Percentiles rank a stretch among this genome's conserved stretches.
phyloP scores from a whole-genome alignment of 2,888 invertebrate genomes.

The Lasius fuliginosus region DNA sequence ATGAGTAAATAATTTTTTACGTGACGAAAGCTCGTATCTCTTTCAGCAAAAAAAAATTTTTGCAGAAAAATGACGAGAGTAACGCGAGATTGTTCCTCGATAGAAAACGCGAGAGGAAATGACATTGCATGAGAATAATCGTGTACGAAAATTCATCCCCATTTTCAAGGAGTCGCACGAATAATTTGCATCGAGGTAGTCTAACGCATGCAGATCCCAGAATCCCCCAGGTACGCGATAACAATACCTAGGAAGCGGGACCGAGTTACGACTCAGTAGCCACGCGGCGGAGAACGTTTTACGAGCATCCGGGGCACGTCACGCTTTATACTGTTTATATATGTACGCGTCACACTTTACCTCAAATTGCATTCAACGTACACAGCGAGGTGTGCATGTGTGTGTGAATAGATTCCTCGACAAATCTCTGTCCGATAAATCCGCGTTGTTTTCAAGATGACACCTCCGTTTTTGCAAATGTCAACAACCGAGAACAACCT shows the following conservation, averaged over 20 bases:
- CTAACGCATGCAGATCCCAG: conserved; percentile 65
- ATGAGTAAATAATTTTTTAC: neutral
- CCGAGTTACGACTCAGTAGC: conserved; percentile 77
- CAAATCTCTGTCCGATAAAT: conserved; percentile 20
- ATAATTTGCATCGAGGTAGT: neutral
- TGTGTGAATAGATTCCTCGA: neutral
- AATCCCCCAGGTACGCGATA: conserved; percentile 70
- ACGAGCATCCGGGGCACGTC: conserved; percentile 68
- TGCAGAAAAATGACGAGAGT: neutral
- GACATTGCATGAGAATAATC: neutral
- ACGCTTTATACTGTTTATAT: conserved; percentile 26
- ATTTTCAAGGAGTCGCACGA: neutral
- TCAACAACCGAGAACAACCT: neutral
- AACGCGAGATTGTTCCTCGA: neutral
- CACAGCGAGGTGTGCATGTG: neutral
- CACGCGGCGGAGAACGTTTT: conserved; percentile 67
- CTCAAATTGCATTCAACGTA: conserved; percentile 34
- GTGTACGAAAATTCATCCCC: neutral
- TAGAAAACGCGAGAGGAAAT: neutral
- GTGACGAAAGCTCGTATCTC: neutral
- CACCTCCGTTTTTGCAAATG: neutral
- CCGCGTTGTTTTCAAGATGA: neutral
- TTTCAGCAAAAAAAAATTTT: neutral
- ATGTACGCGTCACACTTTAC: conserved; percentile 61
- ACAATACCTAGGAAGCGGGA: conserved; percentile 78